Percentiles rank a stretch among this genome's conserved stretches.
phyloP scores from a whole-genome alignment of 2,113 vertebrate genomes.

The Stictonetta naevosa region DNA sequence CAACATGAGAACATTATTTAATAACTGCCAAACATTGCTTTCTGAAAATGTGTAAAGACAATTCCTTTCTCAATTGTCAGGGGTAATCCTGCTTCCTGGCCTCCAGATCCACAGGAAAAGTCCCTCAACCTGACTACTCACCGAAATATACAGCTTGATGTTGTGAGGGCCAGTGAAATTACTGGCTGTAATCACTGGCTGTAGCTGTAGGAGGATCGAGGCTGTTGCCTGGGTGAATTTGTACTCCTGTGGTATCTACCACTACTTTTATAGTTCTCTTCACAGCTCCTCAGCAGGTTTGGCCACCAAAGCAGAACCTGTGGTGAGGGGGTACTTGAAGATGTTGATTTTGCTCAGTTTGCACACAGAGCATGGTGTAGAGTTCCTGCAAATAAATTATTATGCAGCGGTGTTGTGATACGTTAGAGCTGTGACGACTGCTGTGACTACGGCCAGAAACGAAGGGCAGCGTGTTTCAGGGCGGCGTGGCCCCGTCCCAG shows the following conservation, averaged over 20 bases:
- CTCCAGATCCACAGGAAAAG: not conserved
- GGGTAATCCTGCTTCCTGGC: not conserved
- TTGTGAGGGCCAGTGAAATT: not conserved
- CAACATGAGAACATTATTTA: not conserved
- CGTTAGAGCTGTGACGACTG: not conserved
- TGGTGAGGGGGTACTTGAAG: not conserved
- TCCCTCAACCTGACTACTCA: not conserved
- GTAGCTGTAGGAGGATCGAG: not conserved
- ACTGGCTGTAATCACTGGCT: not conserved
- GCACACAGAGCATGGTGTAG: not conserved
- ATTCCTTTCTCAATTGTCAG: not conserved
- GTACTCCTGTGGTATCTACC: not conserved
- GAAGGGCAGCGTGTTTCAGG: not conserved
- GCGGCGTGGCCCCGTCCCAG: not conserved
- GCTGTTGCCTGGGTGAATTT: not conserved
- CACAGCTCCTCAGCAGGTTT: not conserved
- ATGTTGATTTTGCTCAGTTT: not conserved
- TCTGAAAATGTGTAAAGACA: not conserved
- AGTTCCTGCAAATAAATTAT: not conserved
- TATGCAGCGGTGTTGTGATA: not conserved
- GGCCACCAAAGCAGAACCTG: not conserved
- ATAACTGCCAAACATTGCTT: not conserved
- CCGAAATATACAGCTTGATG: not conserved
- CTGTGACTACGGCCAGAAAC: not conserved
- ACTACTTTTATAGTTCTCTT: not conserved